Evolutionary conservation across 2,888 invertebrate species (phyloP).

Genomic region (Steinernema scapterisci): DNA sequence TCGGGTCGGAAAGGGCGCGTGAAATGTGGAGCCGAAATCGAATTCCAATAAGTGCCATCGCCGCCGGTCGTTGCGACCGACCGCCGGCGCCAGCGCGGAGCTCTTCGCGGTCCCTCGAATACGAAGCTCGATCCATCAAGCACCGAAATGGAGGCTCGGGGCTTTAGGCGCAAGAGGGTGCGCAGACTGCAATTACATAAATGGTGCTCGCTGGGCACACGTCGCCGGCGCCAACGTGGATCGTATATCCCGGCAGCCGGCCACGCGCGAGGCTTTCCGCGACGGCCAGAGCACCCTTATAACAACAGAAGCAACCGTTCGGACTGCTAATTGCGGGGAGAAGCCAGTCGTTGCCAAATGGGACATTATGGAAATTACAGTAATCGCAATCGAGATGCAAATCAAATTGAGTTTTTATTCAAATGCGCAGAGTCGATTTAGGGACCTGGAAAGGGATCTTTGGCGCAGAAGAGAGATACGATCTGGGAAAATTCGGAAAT

Average conservation of each 20-base stretch:
- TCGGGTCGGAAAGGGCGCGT: not conserved
- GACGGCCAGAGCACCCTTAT: too few species aligned
- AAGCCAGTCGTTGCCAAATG: too few species aligned
- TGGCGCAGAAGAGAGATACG: too few species aligned
- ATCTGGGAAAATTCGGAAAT: too few species aligned
- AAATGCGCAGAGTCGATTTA: too few species aligned
- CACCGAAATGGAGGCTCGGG: conserved; percentile 31
- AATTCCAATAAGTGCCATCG: conserved; percentile 32
- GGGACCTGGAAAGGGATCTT: too few species aligned
- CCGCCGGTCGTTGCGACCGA: not conserved
- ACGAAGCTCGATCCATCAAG: conserved; percentile 22
- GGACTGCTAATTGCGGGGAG: too few species aligned
- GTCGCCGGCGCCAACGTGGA: conserved; percentile 12
- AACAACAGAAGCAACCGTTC: too few species aligned
- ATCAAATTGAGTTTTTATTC: too few species aligned
- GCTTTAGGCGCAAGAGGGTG: not conserved
- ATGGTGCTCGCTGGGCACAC: conserved; percentile 12
- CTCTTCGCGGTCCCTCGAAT: conserved; percentile 12
- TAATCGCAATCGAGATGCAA: too few species aligned
- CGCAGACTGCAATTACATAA: conserved; percentile 26
- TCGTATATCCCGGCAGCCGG: conserved; percentile 17
- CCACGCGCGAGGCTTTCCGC: too few species aligned
- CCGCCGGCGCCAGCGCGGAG: not conserved
- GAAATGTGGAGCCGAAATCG: conserved; percentile 17
- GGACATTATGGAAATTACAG: too few species aligned